Base-by-base conservation (phyloP, 2,113 vertebrate species). In the Ranitomeya variabilis region DNA sequence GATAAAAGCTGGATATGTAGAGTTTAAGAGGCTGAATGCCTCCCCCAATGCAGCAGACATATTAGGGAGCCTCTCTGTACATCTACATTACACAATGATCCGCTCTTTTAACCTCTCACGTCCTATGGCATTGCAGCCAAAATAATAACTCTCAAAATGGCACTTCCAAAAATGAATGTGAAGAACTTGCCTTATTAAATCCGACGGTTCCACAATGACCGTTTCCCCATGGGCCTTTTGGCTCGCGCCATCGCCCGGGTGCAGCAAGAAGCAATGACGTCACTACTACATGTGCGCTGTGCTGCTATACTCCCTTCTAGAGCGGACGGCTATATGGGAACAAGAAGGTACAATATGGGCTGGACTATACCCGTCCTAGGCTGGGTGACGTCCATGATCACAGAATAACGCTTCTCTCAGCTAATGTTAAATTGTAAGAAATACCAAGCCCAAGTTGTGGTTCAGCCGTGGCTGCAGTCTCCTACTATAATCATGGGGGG, bases 401-500 rank as follows among this genome's bases (percentile, higher is more conserved):
- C 57, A 81, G 37, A 69, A 69, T 18, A 23, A 45, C 9, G 80
- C 6, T 60, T 26, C 64, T 23, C 67, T 67, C 23, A 15, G 23
- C 23, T 57, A 0, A 59, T 26, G 52, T 59, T 57, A 59, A 57
- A 80, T 57, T 87, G 78, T 23, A 23, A 26, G 74, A 57, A n/a
- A 87, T 81, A 87, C 52, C 15, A 69, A 82, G 79, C 74, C 37
- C 67, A 59, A 67, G 76, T 82, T 82, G 37, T 76, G 67, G 15
- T 26, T 76, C 14, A 76, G 87, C 21, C 21, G 51, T 52, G 69
- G 80, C 69, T 83, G 80, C 67, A 77, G 57, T 66, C 87, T 88
- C 80, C 62, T 88, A 84, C 83, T 84, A 88, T 87, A 87, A 89
- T 51, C 82, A 59, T 81, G 71, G 79, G 87, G 81, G 87, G 87